These are phyloP conservation scores for Drosophila putrida DNA, from an alignment of 2,888 invertebrate species.

Conservation along the genomic window DNA sequence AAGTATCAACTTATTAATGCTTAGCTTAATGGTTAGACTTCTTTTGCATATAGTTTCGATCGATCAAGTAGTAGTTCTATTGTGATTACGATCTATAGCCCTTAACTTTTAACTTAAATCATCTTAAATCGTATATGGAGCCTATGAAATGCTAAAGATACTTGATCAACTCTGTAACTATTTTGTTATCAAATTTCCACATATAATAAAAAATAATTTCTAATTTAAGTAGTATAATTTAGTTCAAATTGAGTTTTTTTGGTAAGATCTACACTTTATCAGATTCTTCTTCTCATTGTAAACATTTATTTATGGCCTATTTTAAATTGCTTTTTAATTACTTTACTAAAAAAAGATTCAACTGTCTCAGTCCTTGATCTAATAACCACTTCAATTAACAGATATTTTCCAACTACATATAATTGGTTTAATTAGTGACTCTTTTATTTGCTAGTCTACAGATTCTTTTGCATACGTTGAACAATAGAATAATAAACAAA, in stretches of 20 bases:
- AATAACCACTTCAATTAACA: not conserved
- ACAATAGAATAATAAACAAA: conserved; percentile 49
- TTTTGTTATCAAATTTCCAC: too few relatives aligned
- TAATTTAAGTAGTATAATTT: too few relatives aligned
- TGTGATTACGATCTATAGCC: not conserved
- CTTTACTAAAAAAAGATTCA: too few relatives aligned
- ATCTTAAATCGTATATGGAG: too few relatives aligned
- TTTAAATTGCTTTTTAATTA: too few relatives aligned
- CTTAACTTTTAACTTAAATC: not conserved
- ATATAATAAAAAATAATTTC: too few relatives aligned
- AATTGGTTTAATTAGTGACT: not conserved
- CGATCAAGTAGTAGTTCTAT: conserved; percentile 8
- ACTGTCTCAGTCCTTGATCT: too few relatives aligned
- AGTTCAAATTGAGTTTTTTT: too few relatives aligned
- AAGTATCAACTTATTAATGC: conserved; percentile 5
- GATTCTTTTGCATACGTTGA: conserved; percentile 13
- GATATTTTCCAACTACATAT: not conserved
- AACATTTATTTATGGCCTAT: too few relatives aligned
- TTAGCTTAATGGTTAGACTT: not conserved
- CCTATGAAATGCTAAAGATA: too few relatives aligned
- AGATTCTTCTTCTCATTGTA: not conserved
- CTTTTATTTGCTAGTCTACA: conserved; percentile 4
- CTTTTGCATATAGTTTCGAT: conserved; percentile 2
- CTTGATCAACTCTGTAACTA: not conserved
- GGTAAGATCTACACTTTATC: not conserved